A percentile compares a stretch with the other conserved stretches of the same genome.
These are phyloP conservation scores for Siderastrea radians DNA, from an alignment of 92 coral and sea anemone species.

Conservation along the genomic window DNA sequence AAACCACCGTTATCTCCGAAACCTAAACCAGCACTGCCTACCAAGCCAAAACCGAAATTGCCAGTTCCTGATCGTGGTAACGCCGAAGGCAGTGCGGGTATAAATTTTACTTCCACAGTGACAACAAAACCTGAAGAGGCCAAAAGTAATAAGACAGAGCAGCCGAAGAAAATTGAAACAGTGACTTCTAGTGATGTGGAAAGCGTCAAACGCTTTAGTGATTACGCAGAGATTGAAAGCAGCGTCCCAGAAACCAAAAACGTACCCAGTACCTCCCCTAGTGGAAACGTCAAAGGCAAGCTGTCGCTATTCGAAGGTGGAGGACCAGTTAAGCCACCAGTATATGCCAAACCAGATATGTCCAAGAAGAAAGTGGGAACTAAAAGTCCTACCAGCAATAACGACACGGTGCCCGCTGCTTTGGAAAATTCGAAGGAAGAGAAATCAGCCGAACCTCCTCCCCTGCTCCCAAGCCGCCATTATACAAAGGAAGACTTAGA, in stretches of 20 bases:
- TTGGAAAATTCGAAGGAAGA: conserved; percentile 3
- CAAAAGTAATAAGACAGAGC: conserved; percentile 10
- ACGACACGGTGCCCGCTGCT: background rate
- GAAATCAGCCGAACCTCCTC: conserved; percentile 6
- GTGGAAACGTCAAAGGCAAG: conserved; percentile 51
- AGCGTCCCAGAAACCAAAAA: conserved; percentile 6
- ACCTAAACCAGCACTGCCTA: conserved; percentile 38
- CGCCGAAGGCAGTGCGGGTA: background rate
- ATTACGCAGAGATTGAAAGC: conserved; percentile 7
- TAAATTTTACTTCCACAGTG: conserved; percentile 1
- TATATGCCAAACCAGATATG: conserved; percentile 74
- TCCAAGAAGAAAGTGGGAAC: conserved; percentile 47
- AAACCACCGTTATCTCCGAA: conserved; percentile 13
- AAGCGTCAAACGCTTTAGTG: conserved; percentile 4
- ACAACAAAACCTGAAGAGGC: conserved; percentile 16
- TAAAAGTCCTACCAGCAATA: background rate
- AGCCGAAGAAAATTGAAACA: background rate
- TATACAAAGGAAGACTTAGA: conserved; percentile 34
- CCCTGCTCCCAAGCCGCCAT: conserved; percentile 30
- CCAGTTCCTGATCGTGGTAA: conserved; percentile 33
- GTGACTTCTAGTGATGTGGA: background rate
- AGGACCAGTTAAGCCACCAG: conserved; percentile 8
- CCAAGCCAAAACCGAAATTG: conserved; percentile 39
- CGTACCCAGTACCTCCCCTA: conserved; percentile 2
- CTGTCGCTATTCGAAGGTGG: conserved; percentile 55